phyloP scores from a whole-genome alignment of 2,888 invertebrate species.

The Ephialtes manifestator region DNA sequence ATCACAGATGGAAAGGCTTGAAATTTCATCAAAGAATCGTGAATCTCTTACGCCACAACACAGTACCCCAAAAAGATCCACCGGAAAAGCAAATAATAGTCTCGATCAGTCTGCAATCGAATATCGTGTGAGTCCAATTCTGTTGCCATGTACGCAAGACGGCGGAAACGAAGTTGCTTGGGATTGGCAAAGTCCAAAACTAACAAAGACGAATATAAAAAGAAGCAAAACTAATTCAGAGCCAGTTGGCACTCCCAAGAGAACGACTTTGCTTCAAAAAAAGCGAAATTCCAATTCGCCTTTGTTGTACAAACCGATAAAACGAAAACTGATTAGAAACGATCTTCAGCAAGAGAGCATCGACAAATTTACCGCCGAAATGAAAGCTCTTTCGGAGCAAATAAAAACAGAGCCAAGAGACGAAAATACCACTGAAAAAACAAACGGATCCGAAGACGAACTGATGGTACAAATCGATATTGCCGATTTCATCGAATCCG shows the following conservation, averaged over 20 bases:
- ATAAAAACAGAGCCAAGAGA: conserved; percentile 67
- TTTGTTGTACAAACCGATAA: conserved; percentile 76
- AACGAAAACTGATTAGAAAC: conserved; percentile 74
- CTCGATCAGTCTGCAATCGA: conserved; percentile 70
- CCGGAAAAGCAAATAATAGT: neutral
- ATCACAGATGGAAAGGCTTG: neutral
- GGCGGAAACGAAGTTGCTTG: conserved; percentile 85
- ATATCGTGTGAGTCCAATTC: conserved; percentile 78
- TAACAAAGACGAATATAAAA: conserved; percentile 59
- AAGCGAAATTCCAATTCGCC: conserved; percentile 80
- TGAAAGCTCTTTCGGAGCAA: conserved; percentile 76
- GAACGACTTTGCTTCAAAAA: conserved; percentile 73
- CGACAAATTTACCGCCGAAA: conserved; percentile 75
- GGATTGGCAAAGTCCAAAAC: conserved; percentile 87
- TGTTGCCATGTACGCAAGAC: conserved; percentile 85
- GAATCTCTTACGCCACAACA: conserved; percentile 57
- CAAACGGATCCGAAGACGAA: conserved; percentile 36
- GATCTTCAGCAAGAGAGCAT: conserved; percentile 75
- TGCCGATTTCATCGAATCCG: conserved; percentile 54
- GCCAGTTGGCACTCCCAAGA: conserved; percentile 75
- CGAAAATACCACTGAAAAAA: conserved; percentile 4
- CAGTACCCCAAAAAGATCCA: conserved; percentile 74
- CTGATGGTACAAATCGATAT: conserved; percentile 52
- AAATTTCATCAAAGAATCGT: conserved; percentile 19
- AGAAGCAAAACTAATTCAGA: conserved; percentile 37